These are phyloP conservation scores for Myathropa florea DNA, from an alignment of 2,888 invertebrate species.

Conservation along the genomic window DNA sequence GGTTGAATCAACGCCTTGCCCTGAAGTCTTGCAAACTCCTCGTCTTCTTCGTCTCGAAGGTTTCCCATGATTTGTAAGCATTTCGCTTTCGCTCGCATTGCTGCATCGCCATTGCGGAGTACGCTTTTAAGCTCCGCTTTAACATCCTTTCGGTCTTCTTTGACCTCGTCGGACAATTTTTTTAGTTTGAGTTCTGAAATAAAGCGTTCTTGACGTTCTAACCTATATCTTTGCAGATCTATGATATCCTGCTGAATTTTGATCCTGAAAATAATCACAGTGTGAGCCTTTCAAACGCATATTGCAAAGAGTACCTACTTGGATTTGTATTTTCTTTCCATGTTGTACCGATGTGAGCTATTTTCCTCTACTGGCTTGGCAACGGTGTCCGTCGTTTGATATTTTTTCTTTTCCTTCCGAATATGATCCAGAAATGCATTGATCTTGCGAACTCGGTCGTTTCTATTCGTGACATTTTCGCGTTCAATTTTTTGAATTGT, in stretches of 20 bases:
- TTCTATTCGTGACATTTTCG: constrained; percentile 73
- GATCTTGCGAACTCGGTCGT: constrained; percentile 78
- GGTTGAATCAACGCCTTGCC: constrained; percentile 82
- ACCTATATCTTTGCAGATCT: constrained; percentile 86
- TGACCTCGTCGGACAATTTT: constrained; percentile 85
- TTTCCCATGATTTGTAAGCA: constrained; percentile 79
- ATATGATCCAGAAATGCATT: constrained; percentile 79
- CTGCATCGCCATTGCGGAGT: constrained; percentile 83
- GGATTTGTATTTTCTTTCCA: constrained; percentile 73
- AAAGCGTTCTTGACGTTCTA: constrained; percentile 87
- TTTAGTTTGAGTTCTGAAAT: constrained; percentile 88
- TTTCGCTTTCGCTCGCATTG: constrained; percentile 81
- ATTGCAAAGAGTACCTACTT: constrained; percentile 74
- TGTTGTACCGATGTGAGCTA: constrained; percentile 72
- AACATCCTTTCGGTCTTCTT: constrained; percentile 83
- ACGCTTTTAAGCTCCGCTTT: constrained; percentile 83
- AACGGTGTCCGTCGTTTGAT: neutral
- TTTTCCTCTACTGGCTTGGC: constrained; percentile 74
- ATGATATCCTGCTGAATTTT: constrained; percentile 88
- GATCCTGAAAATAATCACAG: constrained; percentile 81
- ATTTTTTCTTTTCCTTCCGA: constrained; percentile 75
- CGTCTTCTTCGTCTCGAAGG: constrained; percentile 78
- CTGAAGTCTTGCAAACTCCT: constrained; percentile 76
- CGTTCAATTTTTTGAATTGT: constrained; percentile 78
- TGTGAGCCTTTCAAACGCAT: neutral